Evolutionary conservation across 2,888 invertebrate genomes (phyloP).

Genomic region (Cenopis cana): DNA sequence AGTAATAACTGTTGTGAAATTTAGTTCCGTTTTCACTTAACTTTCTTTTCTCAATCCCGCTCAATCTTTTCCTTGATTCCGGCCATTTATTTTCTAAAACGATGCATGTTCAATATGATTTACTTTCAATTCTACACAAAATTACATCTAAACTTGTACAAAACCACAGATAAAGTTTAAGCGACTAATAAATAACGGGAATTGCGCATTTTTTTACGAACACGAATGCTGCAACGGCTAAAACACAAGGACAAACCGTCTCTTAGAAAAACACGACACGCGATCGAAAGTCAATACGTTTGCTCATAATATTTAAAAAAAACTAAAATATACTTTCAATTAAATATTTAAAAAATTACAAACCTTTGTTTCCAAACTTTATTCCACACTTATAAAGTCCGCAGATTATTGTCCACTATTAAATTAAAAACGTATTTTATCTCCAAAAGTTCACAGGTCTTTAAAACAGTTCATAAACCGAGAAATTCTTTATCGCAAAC

Average conservation of each 20-base stretch:
- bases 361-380: constrained; percentile 24
- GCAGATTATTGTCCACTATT: constrained; percentile 18
- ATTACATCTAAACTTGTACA: constrained; percentile 1
- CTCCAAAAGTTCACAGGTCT: constrained; percentile 30
- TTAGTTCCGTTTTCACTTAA: neutral
- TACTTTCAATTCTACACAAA: neutral
- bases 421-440: constrained; percentile 4
- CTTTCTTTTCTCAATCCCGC: neutral
- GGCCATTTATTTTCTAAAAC: neutral
- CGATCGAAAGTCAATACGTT: constrained; percentile 26
- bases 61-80: neutral
- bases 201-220: constrained; percentile 39
- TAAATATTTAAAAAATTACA: constrained; percentile 8
- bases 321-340: neutral
- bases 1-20: too few relatives aligned
- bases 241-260: constrained; percentile 36
- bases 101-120: neutral
- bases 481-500: constrained; percentile 57
- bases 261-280: constrained; percentile 28
- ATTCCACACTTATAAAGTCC: constrained; percentile 31
- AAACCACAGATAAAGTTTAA: constrained; percentile 17
- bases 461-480: constrained; percentile 51
- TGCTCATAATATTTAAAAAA: neutral
- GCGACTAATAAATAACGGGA: constrained; percentile 22
- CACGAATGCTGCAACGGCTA: constrained; percentile 24